Conservation (phyloP, 2,797 vertebrate species). For the Glyptemys insculpta region DNA sequence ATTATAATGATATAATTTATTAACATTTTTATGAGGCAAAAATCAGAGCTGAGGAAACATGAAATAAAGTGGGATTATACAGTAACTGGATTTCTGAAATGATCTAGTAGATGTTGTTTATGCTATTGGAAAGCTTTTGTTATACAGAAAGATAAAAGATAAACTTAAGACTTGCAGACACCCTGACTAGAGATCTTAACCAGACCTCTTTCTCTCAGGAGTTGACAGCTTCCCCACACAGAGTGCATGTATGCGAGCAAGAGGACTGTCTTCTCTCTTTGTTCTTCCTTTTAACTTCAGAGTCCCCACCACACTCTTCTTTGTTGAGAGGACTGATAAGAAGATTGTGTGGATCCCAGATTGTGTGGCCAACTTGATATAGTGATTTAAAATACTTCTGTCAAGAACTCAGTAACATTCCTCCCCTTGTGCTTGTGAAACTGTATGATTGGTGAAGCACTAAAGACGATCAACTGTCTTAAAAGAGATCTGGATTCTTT, state of each 20-base stretch:
- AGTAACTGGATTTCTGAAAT: slow-evolving; percentile 33
- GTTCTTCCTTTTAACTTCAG: neutral
- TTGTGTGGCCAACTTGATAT: rapidly evolving
- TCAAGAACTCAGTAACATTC: neutral
- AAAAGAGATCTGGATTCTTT: neutral
- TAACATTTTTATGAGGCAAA: slow-evolving; percentile 64
- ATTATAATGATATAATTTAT: slow-evolving; percentile 68
- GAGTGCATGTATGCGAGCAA: neutral
- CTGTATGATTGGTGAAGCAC: rapidly evolving
- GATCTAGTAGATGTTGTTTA: neutral
- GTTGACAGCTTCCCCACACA: neutral
- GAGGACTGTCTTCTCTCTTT: neutral
- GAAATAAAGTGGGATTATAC: slow-evolving; percentile 45
- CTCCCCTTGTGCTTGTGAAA: neutral
- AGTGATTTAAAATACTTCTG: neutral
- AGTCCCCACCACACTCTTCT: neutral
- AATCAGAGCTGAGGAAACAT: slow-evolving; percentile 25
- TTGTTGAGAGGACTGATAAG: neutral
- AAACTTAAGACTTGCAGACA: slow-evolving; percentile 35
- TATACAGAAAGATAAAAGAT: neutral
- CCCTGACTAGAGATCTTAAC: neutral
- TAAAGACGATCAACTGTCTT: neutral
- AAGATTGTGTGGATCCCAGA: neutral
- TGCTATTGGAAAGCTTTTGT: slow-evolving; percentile 31
- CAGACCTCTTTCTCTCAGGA: slow-evolving; percentile 3